Base-by-base conservation (phyloP, 2,888 invertebrate species). In the Hecatera dysodea region DNA sequence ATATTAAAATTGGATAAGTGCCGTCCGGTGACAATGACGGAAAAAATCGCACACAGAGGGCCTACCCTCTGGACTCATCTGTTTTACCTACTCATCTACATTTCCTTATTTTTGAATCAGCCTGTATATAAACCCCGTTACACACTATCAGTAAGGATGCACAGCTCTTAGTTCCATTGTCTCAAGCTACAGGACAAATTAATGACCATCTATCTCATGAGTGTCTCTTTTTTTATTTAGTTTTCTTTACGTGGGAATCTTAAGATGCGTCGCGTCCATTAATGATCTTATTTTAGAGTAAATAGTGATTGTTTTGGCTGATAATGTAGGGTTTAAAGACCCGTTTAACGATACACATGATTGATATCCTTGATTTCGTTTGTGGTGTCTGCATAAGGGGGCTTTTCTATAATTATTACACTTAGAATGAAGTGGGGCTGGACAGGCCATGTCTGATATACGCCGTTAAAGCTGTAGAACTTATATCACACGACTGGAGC, bases 101-200 rank as follows among this genome's bases (percentile, higher is more conserved):
- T n/a, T 19, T 1, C 5, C 27, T 12, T 3, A 7, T 15, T 17
- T 44, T 46, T 17, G 1, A 1, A 39, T 4, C 93, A 90, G 0
- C 79, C 91, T 92, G 85, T 93, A 88, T 72, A 83, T 44, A 63
- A 63, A 67, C 64, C 81, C 91, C 89, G 90, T 90, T 90, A 90
- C 84, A 82, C 86, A 87, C 81, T 88, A 89, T 86, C 84, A 75
- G 83, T 87, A 90, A 90, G 88, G 90, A 90, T 91, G 91, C 87
- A 87, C 87, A 87, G 87, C 89, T 90, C 88, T 90, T 90, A 89
- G 90, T 85, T 88, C 93, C 89, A 93, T 93, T 94, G 93, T 93
- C 89, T 89, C 84, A 79, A 88, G 89, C 87, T 90, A 93, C 90
- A 91, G 88, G 90, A 91, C 90, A 93, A 92, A 94, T 93, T 93